Conservation (phyloP, 2,888 invertebrate genomes). For the Lissonota sp. region DNA sequence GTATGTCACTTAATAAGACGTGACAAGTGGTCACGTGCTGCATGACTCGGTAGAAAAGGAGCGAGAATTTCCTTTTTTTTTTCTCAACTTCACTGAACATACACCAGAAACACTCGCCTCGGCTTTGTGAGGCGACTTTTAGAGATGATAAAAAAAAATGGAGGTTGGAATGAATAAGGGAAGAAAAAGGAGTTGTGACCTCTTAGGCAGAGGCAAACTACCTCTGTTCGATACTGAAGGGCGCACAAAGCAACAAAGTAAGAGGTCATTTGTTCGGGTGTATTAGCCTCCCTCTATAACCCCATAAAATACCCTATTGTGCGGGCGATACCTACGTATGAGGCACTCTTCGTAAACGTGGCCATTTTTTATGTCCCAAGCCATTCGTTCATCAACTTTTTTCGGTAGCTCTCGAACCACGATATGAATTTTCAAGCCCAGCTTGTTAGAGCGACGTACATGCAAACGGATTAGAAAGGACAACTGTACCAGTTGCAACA, state of each 20-base stretch:
- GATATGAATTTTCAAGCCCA: no score
- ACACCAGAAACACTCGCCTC: not conserved
- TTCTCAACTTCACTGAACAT: not conserved
- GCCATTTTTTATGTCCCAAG: no score
- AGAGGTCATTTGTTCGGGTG: constrained; percentile 43
- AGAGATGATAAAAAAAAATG: not conserved
- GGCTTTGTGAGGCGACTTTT: not conserved
- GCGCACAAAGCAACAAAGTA: constrained; percentile 23
- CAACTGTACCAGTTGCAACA: no score
- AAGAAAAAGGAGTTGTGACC: not conserved
- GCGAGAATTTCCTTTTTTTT: not conserved
- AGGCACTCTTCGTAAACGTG: no score
- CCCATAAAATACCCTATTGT: constrained; percentile 17
- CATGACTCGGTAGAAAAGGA: constrained; percentile 57
- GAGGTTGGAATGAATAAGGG: not conserved
- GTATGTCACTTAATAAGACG: constrained; percentile 79
- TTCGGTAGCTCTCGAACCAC: no score
- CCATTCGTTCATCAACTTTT: no score
- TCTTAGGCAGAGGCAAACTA: constrained; percentile 1
- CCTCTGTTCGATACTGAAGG: no score
- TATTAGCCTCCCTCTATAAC: constrained; percentile 26
- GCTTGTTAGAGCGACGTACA: no score
- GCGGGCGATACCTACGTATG: not conserved
- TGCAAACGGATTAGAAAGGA: no score
- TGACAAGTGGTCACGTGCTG: constrained; percentile 80